A percentile compares a stretch with the other conserved stretches of the same genome.
phyloP scores from a whole-genome alignment of 2,797 vertebrate species.

The Poeciliopsis turneri region DNA sequence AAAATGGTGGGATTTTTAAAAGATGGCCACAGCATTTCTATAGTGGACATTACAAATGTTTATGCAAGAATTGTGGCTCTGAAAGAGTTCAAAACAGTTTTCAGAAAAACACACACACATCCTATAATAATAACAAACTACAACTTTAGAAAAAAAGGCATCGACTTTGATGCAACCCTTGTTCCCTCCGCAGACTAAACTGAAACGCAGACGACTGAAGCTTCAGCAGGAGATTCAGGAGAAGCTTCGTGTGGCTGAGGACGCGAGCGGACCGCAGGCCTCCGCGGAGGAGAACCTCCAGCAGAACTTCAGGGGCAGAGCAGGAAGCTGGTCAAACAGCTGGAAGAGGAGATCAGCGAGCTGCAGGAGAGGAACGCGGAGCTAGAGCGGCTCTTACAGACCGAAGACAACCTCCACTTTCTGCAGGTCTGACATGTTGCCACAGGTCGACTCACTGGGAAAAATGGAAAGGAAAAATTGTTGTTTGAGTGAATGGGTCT shows the following conservation, averaged over 20 bases:
- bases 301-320: background rate
- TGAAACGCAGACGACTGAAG: slow-evolving; percentile 43
- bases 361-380: slow-evolving; percentile 44
- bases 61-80: too few relatives aligned
- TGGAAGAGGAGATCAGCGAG: slow-evolving; percentile 60
- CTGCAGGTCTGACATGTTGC: slow-evolving; percentile 49
- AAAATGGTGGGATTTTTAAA: too few relatives aligned
- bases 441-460: too few relatives aligned
- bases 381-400: slow-evolving; percentile 54
- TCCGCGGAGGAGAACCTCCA: background rate
- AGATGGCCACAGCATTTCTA: too few relatives aligned
- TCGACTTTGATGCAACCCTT: background rate
- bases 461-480: too few relatives aligned
- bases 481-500: background rate
- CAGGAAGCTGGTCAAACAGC: slow-evolving; percentile 32
- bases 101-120: background rate
- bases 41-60: too few relatives aligned
- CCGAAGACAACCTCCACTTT: slow-evolving; percentile 60
- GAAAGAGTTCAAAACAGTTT: background rate
- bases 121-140: background rate
- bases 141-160: background rate
- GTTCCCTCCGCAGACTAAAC: slow-evolving; percentile 35
- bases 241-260: slow-evolving; percentile 27
- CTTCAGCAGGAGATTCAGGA: slow-evolving; percentile 54
- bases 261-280: slow-evolving; percentile 14